Conservation (phyloP, 2,888 invertebrate species). For the Athetis lepigone region DNA sequence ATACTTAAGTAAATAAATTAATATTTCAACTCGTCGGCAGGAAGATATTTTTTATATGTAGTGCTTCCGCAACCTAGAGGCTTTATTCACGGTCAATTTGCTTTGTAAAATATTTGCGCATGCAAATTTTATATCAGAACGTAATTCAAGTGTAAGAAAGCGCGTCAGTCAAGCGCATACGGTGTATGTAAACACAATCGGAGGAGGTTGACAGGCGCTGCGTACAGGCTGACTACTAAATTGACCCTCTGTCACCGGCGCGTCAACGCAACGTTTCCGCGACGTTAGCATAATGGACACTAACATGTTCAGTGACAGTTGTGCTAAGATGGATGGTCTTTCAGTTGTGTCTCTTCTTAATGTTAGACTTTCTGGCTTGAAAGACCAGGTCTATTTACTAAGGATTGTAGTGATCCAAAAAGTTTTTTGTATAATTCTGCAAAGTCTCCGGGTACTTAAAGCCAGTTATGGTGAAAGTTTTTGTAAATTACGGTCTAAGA, state of each 20-base stretch:
- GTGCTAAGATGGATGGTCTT: slow-evolving; percentile 49
- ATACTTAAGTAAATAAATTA: background rate
- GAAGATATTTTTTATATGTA: background rate
- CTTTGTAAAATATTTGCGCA: slow-evolving; percentile 48
- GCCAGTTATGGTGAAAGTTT: no score
- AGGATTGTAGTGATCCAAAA: no score
- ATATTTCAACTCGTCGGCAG: background rate
- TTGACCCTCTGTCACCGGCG: slow-evolving; percentile 54
- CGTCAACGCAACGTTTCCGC: slow-evolving; percentile 49
- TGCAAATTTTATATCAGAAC: slow-evolving; percentile 51
- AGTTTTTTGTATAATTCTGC: no score
- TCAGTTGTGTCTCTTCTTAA: slow-evolving; percentile 31
- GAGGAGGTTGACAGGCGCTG: slow-evolving; percentile 57
- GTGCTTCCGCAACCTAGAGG: slow-evolving; percentile 14
- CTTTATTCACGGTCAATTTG: slow-evolving; percentile 27
- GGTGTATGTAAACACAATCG: slow-evolving; percentile 61
- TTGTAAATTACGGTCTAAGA: no score
- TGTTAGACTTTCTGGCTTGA: slow-evolving; percentile 19
- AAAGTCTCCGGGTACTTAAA: no score
- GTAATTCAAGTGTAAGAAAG: slow-evolving; percentile 55
- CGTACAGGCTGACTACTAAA: slow-evolving; percentile 55
- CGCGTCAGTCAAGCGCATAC: slow-evolving; percentile 51
- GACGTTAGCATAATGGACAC: slow-evolving; percentile 52
- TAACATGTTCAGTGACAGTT: slow-evolving; percentile 47
- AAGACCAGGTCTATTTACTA: no score